Conservation (phyloP, 2,888 invertebrate genomes). For the Spilosoma lubricipeda region DNA sequence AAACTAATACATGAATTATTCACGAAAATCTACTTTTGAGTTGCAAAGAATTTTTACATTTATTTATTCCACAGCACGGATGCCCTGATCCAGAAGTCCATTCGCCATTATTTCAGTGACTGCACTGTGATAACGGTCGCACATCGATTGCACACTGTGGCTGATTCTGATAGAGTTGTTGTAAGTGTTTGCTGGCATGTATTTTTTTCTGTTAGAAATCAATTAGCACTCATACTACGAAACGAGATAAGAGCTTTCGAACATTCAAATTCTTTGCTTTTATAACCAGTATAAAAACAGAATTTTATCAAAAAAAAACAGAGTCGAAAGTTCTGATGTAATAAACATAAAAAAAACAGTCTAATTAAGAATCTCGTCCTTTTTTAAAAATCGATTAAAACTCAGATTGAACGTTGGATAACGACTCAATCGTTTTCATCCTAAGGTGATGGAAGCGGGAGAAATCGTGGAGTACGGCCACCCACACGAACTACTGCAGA, state of each 20-base stretch:
- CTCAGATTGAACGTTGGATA: neutral
- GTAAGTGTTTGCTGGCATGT: constrained; percentile 83
- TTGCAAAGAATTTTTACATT: neutral
- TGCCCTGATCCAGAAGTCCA: constrained; percentile 93
- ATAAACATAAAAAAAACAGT: too few species aligned
- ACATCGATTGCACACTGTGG: constrained; percentile 95
- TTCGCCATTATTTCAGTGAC: constrained; percentile 91
- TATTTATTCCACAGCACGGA: constrained; percentile 88
- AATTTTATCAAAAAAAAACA: too few species aligned
- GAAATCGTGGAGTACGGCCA: constrained; percentile 90
- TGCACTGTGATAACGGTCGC: constrained; percentile 97
- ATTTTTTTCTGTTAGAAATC: neutral
- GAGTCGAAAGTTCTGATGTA: too few species aligned
- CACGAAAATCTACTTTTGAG: neutral
- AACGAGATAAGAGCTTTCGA: neutral
- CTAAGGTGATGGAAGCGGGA: constrained; percentile 87
- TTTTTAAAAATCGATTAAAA: too few species aligned
- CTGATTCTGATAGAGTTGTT: constrained; percentile 94
- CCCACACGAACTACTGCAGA: constrained; percentile 88
- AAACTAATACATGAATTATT: neutral
- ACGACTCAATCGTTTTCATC: neutral
- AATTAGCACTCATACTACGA: neutral
- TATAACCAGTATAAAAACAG: neutral
- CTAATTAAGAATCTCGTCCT: too few species aligned
- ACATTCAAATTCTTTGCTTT: neutral